phyloP scores from a whole-genome alignment of 2,113 vertebrate species.

The Panthera leo region DNA sequence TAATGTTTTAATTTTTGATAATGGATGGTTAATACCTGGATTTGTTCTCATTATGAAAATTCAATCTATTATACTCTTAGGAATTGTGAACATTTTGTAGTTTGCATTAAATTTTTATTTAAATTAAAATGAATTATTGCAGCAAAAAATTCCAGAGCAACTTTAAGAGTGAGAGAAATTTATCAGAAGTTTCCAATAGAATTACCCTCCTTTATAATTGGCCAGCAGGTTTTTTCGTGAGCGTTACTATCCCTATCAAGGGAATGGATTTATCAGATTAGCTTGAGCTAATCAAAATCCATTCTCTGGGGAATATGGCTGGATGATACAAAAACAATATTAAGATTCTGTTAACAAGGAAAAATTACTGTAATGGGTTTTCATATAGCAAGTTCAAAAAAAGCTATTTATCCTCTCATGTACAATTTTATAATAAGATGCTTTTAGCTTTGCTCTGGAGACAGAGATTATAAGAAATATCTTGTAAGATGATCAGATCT shows the following conservation, averaged over 20 bases:
- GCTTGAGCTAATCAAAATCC: neutral
- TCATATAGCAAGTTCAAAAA: neutral
- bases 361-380: neutral
- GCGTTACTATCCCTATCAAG: neutral
- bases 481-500: neutral
- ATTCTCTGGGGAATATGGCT: neutral
- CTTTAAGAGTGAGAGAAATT: neutral
- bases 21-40: neutral
- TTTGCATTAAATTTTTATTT: neutral
- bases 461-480: neutral
- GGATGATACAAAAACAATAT: neutral
- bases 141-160: neutral
- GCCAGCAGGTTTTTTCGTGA: neutral
- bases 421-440: neutral
- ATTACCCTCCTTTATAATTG: neutral
- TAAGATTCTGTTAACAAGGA: neutral
- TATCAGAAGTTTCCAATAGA: neutral
- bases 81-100: neutral
- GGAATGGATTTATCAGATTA: constrained; percentile 7
- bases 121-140: neutral
- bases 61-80: neutral
- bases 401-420: neutral
- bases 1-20: neutral
- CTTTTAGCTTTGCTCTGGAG: neutral
- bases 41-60: neutral